Conservation (phyloP, 1,140 invertebrate species). For the Mya arenaria region DNA sequence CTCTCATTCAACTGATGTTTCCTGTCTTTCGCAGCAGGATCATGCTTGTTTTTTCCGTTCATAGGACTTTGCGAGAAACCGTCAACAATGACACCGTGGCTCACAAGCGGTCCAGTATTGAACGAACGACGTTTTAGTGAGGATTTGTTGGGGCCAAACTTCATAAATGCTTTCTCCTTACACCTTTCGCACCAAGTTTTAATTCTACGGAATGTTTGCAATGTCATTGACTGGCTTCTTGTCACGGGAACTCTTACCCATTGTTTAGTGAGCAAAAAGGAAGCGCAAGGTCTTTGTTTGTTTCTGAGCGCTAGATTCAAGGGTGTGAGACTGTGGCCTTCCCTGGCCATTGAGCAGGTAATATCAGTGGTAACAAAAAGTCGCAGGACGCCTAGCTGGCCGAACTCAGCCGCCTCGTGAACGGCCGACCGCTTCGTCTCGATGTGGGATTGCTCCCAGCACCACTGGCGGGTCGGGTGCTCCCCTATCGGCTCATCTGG, state of each 20-base stretch:
- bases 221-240: conserved; percentile 71
- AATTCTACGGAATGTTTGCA: conserved; percentile 73
- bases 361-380: conserved; percentile 78
- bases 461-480: conserved; percentile 78
- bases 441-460: conserved; percentile 69
- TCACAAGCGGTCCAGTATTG: conserved; percentile 71
- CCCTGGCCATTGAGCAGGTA: conserved; percentile 74
- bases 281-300: conserved; percentile 76
- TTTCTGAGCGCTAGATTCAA: conserved; percentile 77
- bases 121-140: conserved; percentile 71
- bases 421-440: conserved; percentile 76
- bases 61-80: conserved; percentile 75
- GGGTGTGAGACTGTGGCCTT: conserved; percentile 75
- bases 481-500: conserved; percentile 77
- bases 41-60: conserved; percentile 72
- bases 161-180: conserved; percentile 73
- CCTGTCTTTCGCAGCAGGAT: conserved; percentile 59
- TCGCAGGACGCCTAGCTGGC: conserved; percentile 77
- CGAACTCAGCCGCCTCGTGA: conserved; percentile 77
- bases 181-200: conserved; percentile 77
- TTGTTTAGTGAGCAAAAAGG: conserved; percentile 79
- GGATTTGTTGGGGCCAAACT: conserved; percentile 72
- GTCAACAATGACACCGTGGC: conserved; percentile 74
- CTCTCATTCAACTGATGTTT: conserved; percentile 54
- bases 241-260: conserved; percentile 76